Percentiles rank a stretch among this genome's conserved stretches.
These are phyloP conservation scores for Latrodectus geometricus DNA, from an alignment of 1,140 invertebrate genomes.

Conservation along the genomic window DNA sequence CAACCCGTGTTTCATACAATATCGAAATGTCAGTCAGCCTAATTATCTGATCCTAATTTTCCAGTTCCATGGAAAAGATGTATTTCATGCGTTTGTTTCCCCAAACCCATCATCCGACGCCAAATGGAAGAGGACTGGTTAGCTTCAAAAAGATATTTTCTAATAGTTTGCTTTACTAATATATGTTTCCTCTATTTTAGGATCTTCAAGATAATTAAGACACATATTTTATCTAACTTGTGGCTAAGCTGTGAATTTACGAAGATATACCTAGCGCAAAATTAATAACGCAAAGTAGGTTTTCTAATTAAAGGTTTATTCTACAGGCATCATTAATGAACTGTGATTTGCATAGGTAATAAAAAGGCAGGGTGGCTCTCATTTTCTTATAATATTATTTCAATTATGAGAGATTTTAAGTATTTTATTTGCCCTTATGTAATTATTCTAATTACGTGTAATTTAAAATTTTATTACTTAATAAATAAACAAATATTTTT, in stretches of 20 bases:
- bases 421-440: no score
- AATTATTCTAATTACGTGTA: no score
- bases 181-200: not conserved
- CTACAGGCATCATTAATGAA: no score
- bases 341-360: no score
- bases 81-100: not conserved
- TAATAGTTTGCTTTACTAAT: not conserved
- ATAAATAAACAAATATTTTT: no score
- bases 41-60: slow-evolving; percentile 14
- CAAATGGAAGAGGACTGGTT: not conserved
- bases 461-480: no score
- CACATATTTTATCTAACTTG: not conserved
- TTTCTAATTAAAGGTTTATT: no score
- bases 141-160: not conserved
- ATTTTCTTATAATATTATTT: no score
- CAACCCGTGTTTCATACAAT: not conserved
- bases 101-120: not conserved
- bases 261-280: no score
- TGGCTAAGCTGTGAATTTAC: not conserved
- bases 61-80: not conserved
- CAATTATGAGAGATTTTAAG: no score
- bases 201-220: not conserved
- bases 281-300: no score
- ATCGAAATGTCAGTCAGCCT: slow-evolving; percentile 17
- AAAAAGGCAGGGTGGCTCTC: no score